Conservation (phyloP, 2,113 vertebrate genomes). For the Syrrhaptes paradoxus region DNA sequence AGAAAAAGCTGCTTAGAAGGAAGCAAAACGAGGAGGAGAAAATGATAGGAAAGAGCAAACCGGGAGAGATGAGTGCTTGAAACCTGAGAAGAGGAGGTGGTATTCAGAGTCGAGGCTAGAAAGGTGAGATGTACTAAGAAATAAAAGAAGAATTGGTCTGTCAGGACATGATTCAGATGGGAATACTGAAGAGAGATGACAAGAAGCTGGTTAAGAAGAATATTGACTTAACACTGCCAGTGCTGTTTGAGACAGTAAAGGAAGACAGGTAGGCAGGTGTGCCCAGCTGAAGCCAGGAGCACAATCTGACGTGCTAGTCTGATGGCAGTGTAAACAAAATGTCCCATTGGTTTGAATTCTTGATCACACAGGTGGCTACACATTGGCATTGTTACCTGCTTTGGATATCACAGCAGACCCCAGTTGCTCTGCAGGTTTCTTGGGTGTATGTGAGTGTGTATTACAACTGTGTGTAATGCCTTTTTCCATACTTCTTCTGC, state of each 20-base stretch:
- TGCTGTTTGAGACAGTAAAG: neutral
- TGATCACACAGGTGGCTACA: neutral
- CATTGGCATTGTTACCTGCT: accelerated
- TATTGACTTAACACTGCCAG: neutral
- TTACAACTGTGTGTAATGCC: neutral
- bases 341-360: neutral
- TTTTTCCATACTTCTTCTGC: neutral
- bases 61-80: accelerated
- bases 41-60: neutral
- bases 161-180: neutral
- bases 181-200: neutral
- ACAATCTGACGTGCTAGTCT: neutral
- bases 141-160: neutral
- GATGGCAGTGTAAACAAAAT: neutral
- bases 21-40: neutral
- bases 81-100: neutral
- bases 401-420: neutral
- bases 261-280: neutral
- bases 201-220: neutral
- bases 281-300: neutral
- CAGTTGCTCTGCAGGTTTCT: neutral
- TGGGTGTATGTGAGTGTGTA: neutral
- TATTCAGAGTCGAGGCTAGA: neutral
- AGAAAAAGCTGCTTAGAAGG: neutral
- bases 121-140: neutral